Conservation (phyloP, 2,113 vertebrate species). For the Leptobrachium ailaonicum region DNA sequence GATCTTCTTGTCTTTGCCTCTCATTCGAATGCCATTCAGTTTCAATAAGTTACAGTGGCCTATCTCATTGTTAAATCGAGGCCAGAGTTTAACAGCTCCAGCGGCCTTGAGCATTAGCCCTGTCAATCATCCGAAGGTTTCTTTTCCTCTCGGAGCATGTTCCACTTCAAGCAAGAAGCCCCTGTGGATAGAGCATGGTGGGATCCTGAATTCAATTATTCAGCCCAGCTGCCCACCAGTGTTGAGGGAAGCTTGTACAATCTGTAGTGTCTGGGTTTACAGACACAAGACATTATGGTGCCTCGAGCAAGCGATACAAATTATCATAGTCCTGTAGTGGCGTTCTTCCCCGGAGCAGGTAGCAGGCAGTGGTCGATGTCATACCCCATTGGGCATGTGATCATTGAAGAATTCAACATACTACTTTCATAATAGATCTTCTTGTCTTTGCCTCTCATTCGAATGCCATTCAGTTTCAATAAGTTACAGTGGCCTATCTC, state of each 20-base stretch:
- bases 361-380: too few species aligned
- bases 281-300: background rate
- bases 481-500: slow-evolving; percentile 5
- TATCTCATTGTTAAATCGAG: slow-evolving; percentile 10
- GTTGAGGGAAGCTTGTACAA: slow-evolving; percentile 17
- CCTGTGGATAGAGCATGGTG: slow-evolving; percentile 22
- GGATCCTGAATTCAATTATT: slow-evolving; percentile 35
- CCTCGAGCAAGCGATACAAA: background rate
- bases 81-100: slow-evolving; percentile 21
- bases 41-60: slow-evolving; percentile 1
- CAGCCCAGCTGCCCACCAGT: slow-evolving; percentile 32
- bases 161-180: slow-evolving; percentile 20
- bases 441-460: background rate
- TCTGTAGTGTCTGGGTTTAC: background rate
- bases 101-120: slow-evolving; percentile 16
- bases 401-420: too few species aligned
- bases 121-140: slow-evolving; percentile 35
- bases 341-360: background rate
- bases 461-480: slow-evolving; percentile 8
- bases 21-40: slow-evolving; percentile 14
- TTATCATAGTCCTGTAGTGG: slow-evolving; percentile 28
- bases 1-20: slow-evolving; percentile 5
- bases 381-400: too few species aligned
- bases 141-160: slow-evolving; percentile 15
- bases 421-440: slow-evolving; percentile 38